These are phyloP conservation scores for Theonella swinhoei DNA, from an alignment of 37 sponge, comb jelly and placozoan species.

Conservation along the genomic window DNA sequence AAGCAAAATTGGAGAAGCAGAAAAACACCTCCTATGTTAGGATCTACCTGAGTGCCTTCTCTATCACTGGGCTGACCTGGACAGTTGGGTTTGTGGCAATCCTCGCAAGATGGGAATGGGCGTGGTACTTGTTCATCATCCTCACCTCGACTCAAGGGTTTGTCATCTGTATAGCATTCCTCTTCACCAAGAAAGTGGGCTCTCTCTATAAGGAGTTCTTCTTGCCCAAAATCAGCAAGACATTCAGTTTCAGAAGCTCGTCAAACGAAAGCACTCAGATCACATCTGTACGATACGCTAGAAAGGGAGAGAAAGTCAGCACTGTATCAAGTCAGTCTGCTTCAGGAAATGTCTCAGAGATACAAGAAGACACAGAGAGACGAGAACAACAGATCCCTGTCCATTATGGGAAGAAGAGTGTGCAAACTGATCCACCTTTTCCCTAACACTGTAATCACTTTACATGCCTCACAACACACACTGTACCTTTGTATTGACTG, in stretches of 20 bases:
- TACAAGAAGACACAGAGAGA: too few species aligned
- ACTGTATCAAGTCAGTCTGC: too few species aligned
- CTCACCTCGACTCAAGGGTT: conserved; percentile 62
- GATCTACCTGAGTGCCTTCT: conserved; percentile 14
- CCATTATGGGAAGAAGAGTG: too few species aligned
- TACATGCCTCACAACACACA: too few species aligned
- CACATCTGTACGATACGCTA: not conserved
- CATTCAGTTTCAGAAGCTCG: not conserved
- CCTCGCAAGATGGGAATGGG: conserved; percentile 20
- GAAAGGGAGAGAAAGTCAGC: not conserved
- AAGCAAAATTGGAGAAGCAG: not conserved
- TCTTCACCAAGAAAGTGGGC: conserved; percentile 27
- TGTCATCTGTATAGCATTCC: conserved; percentile 21
- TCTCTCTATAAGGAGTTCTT: conserved; percentile 1
- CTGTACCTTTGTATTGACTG: too few species aligned
- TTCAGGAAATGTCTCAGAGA: too few species aligned
- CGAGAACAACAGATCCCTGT: too few species aligned
- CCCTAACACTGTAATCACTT: too few species aligned
- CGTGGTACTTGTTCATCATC: conserved; percentile 64
- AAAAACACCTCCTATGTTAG: conserved; percentile 20
- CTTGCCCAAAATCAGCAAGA: not conserved
- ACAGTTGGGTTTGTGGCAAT: conserved; percentile 63
- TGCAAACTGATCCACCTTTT: too few species aligned
- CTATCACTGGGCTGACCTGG: conserved; percentile 59
- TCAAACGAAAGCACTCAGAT: not conserved